Percentiles rank a stretch among this genome's conserved stretches.
These are phyloP conservation scores for Eudyptes chrysolophus DNA, from an alignment of 2,113 vertebrate genomes.

Conservation along the genomic window DNA sequence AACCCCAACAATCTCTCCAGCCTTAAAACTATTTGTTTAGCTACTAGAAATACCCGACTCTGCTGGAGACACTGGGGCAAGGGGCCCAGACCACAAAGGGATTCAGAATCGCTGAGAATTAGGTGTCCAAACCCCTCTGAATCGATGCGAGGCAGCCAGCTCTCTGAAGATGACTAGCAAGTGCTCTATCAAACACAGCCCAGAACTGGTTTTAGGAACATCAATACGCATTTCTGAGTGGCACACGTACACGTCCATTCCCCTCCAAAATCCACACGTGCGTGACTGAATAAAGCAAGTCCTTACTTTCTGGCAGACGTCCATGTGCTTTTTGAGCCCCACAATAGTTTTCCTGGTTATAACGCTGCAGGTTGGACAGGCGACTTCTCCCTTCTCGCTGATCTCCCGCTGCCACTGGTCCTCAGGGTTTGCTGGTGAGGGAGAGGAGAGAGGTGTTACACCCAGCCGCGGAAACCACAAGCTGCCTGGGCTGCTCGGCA, in stretches of 20 bases:
- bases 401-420: conserved; percentile 89
- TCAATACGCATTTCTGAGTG: neutral
- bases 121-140: neutral
- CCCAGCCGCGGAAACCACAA: neutral
- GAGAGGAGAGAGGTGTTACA: neutral
- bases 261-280: neutral
- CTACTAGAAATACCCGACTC: neutral
- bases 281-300: neutral
- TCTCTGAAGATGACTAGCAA: neutral
- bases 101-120: neutral
- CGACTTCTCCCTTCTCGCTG: conserved; percentile 88
- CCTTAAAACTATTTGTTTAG: neutral
- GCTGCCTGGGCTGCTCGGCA: neutral
- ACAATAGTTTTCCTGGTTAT: conserved; percentile 91
- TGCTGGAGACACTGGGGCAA: neutral
- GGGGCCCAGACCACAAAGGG: neutral
- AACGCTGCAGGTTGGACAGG: conserved; percentile 90
- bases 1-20: neutral
- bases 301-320: conserved; percentile 94
- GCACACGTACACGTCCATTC: neutral
- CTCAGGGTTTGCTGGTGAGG: conserved; percentile 75
- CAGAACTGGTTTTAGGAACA: neutral
- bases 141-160: neutral
- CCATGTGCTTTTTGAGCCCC: conserved; percentile 97
- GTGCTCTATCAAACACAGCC: neutral